Conservation (phyloP, 2,797 vertebrate species). For the Sebastes steindachneri region DNA sequence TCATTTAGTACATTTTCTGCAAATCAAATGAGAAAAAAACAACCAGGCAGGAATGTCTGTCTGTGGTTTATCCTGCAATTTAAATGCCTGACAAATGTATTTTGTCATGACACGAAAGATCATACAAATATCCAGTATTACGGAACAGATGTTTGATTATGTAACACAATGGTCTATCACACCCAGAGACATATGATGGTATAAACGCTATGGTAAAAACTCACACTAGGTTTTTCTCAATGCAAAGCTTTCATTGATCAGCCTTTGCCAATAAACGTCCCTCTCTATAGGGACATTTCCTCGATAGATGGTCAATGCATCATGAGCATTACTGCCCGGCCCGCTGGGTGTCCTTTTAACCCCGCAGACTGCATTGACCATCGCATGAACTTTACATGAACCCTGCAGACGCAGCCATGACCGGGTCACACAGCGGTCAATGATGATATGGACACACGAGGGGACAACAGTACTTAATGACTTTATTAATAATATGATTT, state of each 20-base stretch:
- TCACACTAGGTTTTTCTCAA: not conserved
- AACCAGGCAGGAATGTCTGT: not conserved
- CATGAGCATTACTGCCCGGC: slow-evolving; percentile 8
- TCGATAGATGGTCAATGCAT: slow-evolving; percentile 57
- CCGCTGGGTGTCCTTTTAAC: slow-evolving; percentile 71
- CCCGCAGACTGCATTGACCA: slow-evolving; percentile 39
- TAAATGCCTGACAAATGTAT: not conserved
- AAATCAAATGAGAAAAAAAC: not conserved
- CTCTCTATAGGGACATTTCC: slow-evolving; percentile 15
- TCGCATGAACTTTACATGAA: slow-evolving; percentile 61
- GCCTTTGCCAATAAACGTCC: slow-evolving; percentile 18
- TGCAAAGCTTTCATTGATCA: slow-evolving; percentile 44
- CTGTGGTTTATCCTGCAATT: not conserved
- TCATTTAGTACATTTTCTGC: not conserved
- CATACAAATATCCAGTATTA: not conserved
- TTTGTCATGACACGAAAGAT: not conserved
- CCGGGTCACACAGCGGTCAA: slow-evolving; percentile 64
- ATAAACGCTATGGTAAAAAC: not conserved
- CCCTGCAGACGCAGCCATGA: slow-evolving; percentile 18
- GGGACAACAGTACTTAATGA: slow-evolving; percentile 85
- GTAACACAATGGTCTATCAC: not conserved
- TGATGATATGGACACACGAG: slow-evolving; percentile 29
- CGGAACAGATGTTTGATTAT: not conserved
- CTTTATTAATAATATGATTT: slow-evolving; percentile 90
- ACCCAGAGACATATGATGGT: not conserved